phyloP scores from a whole-genome alignment of 2,888 invertebrate species.

The Euzetes globulus region DNA sequence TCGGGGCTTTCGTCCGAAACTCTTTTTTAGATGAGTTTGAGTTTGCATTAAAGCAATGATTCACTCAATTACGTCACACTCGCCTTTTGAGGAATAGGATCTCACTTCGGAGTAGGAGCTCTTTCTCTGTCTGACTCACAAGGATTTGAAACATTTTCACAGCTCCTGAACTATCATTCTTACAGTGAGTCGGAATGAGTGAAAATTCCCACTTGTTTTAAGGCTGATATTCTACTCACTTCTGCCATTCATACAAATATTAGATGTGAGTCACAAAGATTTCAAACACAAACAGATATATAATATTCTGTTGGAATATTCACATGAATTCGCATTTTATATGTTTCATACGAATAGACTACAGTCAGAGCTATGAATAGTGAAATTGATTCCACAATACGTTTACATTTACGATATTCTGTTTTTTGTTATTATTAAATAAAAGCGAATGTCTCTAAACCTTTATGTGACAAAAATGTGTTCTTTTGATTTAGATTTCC shows the following conservation, averaged over 20 bases:
- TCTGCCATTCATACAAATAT: background rate
- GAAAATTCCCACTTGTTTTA: no score
- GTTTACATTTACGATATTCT: background rate
- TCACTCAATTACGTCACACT: background rate
- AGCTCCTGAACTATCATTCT: no score
- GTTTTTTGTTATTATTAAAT: background rate
- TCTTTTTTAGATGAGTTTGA: constrained; percentile 2
- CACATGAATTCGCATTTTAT: background rate
- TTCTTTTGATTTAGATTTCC: background rate
- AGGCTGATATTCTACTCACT: no score
- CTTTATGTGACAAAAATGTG: background rate
- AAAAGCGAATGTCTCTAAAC: background rate
- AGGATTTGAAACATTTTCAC: no score
- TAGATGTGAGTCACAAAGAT: background rate
- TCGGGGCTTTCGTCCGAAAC: background rate
- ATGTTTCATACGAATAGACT: background rate
- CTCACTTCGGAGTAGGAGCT: no score
- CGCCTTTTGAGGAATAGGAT: no score
- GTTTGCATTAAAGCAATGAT: constrained; percentile 2
- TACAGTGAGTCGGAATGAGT: no score
- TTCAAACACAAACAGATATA: no score
- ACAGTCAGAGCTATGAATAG: background rate
- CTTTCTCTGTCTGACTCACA: no score
- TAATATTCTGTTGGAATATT: background rate
- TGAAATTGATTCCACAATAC: no score